These are phyloP conservation scores for Amazona vittata DNA, from an alignment of 2,113 vertebrate species.

Conservation along the genomic window DNA sequence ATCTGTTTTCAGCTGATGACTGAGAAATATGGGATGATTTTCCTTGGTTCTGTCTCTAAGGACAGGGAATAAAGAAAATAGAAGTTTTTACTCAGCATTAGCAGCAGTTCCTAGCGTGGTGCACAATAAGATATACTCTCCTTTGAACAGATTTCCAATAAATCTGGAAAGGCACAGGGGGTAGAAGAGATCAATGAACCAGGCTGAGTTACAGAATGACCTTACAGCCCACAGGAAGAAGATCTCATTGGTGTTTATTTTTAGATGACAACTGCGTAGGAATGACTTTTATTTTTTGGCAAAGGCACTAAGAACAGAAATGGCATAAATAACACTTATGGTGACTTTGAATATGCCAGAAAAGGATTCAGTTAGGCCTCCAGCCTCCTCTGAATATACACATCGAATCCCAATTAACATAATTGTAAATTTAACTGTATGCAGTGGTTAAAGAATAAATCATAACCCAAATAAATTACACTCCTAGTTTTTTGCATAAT, in stretches of 20 bases:
- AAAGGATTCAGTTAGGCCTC: neutral
- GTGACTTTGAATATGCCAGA: conserved; percentile 28
- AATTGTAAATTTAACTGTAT: neutral
- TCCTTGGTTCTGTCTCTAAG: neutral
- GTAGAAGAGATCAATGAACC: conserved; percentile 55
- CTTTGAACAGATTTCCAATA: conserved; percentile 60
- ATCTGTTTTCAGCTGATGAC: conserved; percentile 14
- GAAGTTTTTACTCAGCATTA: conserved; percentile 27
- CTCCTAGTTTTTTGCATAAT: neutral
- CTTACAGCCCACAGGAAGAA: conserved; percentile 50
- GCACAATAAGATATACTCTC: neutral
- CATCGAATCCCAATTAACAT: neutral
- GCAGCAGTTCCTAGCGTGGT: conserved; percentile 6
- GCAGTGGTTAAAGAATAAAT: neutral
- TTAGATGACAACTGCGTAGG: conserved; percentile 52
- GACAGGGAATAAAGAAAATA: conserved; percentile 14
- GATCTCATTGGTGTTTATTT: conserved; percentile 65
- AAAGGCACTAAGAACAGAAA: conserved; percentile 28
- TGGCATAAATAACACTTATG: neutral
- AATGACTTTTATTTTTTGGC: conserved; percentile 31
- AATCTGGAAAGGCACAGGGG: conserved; percentile 50
- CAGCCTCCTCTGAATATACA: neutral
- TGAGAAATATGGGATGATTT: conserved; percentile 19
- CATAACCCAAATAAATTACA: neutral
- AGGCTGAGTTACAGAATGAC: conserved; percentile 51